These are phyloP conservation scores for Strix aluco DNA, from an alignment of 2,113 vertebrate genomes.

Conservation along the genomic window DNA sequence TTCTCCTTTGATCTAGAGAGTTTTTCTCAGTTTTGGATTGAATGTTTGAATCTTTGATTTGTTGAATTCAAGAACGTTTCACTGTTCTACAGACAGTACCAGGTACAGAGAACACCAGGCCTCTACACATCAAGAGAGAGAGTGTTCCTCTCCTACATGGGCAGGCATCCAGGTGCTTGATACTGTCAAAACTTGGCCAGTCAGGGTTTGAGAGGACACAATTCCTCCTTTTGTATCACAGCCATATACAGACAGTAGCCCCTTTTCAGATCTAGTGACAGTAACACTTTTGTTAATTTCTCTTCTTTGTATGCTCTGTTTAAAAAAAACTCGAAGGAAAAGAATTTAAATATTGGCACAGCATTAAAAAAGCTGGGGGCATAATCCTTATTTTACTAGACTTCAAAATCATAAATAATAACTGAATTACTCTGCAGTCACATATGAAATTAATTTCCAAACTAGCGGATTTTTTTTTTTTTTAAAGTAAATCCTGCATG, in stretches of 20 bases:
- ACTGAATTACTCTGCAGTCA: not conserved
- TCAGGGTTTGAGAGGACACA: not conserved
- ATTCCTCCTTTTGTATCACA: not conserved
- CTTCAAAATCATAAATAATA: not conserved
- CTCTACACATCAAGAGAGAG: not conserved
- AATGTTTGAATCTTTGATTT: not conserved
- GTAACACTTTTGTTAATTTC: not conserved
- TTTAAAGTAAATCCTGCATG: not conserved
- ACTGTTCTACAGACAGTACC: not conserved
- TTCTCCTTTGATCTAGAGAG: not conserved
- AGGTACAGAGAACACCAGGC: not conserved
- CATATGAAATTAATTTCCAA: not conserved
- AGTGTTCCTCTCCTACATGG: not conserved
- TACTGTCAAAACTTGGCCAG: not conserved
- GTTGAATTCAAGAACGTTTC: not conserved
- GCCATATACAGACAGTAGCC: rapidly evolving
- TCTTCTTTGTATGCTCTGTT: not conserved
- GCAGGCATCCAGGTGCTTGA: not conserved
- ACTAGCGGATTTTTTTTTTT: rapidly evolving
- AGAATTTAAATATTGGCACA: not conserved
- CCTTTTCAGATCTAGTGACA: not conserved
- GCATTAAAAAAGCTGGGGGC: rapidly evolving
- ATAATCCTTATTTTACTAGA: not conserved
- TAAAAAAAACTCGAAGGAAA: not conserved
- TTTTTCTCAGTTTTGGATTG: not conserved